Evolutionary conservation across 2,797 vertebrate species (phyloP), one percentile per base, ranked within the genome.

Genomic region (Triplophysa bombifrons): DNA sequence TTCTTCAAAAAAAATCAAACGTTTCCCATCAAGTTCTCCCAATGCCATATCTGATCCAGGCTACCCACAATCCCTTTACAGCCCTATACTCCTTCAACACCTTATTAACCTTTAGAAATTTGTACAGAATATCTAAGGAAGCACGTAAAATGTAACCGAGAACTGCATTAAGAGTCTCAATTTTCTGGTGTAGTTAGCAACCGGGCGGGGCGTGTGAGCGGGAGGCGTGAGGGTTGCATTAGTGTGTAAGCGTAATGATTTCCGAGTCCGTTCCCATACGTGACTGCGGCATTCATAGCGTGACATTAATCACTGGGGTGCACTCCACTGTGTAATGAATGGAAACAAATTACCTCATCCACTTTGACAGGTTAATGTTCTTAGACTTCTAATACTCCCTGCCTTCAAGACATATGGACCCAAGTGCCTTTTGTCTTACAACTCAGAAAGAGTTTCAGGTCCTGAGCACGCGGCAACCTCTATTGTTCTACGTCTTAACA

Each of bases 321-420:
- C 67, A 69, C 72, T 84, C 66, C 60, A 38, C 81, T 81, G 72
- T 65, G 55, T 81, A 81, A 84, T 60, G 63, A 63, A 82, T 64
- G 73, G 51, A 82, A 81, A 84, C 61, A 76, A 76, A 58, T 82
- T 51, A 82, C 67, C 67, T 84, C 67, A 76, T 71, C 67, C 63
- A 66, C 68, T 71, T 64, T 74, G 67, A 82, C 72, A 79, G 77
- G 44, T 66, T 82, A 69, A 81, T 80, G 78, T 53, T 75, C 65
- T 58, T 50, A 74, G 69, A 61, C 77, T 72, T 65, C 53, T 69
- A 46, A 72, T 64, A 73, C 41, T 76, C 44, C 34, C 13, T 61
- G 75, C 41, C 51, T 72, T 48, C 56, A 30, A 71, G 58, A 55
- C 68, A 44, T 12, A 1, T 34, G 48, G 30, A 50, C 48, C 20